A percentile compares a stretch with the other conserved stretches of the same genome.
Evolutionary conservation across 2,113 vertebrate genomes (phyloP).

Genomic region (Thunnus maccoyii): DNA sequence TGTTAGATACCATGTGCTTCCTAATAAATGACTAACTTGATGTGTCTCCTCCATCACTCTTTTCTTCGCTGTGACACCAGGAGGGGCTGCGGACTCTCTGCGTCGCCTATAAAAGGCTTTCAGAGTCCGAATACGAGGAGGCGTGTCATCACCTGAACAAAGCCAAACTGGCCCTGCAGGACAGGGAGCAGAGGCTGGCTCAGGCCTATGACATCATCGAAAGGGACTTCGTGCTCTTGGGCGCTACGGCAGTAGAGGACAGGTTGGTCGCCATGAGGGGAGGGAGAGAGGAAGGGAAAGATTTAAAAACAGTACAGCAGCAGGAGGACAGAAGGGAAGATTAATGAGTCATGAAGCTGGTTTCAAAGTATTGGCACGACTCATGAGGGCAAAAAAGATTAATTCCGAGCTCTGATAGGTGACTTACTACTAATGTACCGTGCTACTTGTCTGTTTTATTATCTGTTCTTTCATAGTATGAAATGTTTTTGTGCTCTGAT

Average conservation of each 20-base stretch:
- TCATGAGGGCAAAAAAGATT: conserved; percentile 38
- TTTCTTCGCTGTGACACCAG: conserved; percentile 72
- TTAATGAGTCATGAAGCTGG: conserved; percentile 51
- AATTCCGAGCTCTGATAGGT: conserved; percentile 20
- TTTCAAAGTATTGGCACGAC: conserved; percentile 45
- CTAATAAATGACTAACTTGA: not conserved
- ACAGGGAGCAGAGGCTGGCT: conserved; percentile 92
- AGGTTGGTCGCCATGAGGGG: conserved; percentile 81
- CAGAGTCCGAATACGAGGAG: conserved; percentile 85
- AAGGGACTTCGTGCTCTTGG: conserved; percentile 92
- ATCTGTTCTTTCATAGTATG: not conserved
- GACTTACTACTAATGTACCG: conserved; percentile 25
- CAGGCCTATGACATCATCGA: conserved; percentile 95
- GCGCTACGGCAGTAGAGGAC: conserved; percentile 98
- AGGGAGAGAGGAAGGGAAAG: not conserved
- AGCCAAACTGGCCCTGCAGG: conserved; percentile 93
- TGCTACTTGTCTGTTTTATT: not conserved
- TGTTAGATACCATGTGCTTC: not conserved
- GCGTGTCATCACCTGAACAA: conserved; percentile 85
- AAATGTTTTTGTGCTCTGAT: conserved; percentile 11
- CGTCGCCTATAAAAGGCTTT: conserved; percentile 91
- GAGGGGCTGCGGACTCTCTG: conserved; percentile 96
- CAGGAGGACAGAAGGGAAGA: conserved; percentile 21
- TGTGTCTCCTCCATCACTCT: not conserved
- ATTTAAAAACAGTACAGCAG: conserved; percentile 42